Base-by-base conservation (phyloP, 2,113 vertebrate genomes). In the Bucco capensis region DNA sequence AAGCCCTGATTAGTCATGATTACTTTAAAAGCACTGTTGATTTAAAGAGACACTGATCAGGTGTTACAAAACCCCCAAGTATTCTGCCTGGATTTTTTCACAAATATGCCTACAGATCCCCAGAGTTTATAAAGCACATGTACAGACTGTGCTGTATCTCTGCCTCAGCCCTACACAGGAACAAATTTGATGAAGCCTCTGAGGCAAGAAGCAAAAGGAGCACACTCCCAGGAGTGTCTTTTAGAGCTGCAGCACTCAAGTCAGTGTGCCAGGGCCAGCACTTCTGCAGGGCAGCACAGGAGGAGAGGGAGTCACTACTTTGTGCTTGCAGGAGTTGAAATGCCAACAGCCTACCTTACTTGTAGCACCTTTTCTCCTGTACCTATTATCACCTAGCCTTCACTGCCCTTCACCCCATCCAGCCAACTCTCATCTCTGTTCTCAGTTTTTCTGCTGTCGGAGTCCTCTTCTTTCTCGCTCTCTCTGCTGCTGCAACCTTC, bases 1-100 rank as follows among this genome's bases (percentile, higher is more conserved):
- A 95, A 93, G 56, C 69, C 58, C 46, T 90, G 80, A 71, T 66
- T 76, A 71, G 51, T 42, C 65, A 64, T 23, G 86, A 82, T 78
- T 90, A 70, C 88, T 95, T 93, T 49, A 57, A 93, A 93, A 83
- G 53, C 77, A 72, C 53, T 76, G 75, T 95, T 88, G 82, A 80
- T 94, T 82, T 87, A 90, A 90, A 76, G 70, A 88, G 69, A 88
- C 77, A 56, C 38, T 40, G 38, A 84, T 65, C 86, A 94, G 80
- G 53, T 71, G 76, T 91, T 85, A 91, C 42, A 92, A 95, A 91
- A 92, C 13, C 19, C 73, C 40, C 10, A 23, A 19, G 18, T 51
- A 14, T 46, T 90, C 88, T 83, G 42, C 76, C 30, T 58, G 53
- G 5, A 19, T 60, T 86, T 86, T 54, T 44, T 73, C 79, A 47